Percentiles rank a stretch among this genome's conserved stretches.
Conservation (phyloP, 1,140 invertebrate species). For the Caenorhabditis brenneri region DNA sequence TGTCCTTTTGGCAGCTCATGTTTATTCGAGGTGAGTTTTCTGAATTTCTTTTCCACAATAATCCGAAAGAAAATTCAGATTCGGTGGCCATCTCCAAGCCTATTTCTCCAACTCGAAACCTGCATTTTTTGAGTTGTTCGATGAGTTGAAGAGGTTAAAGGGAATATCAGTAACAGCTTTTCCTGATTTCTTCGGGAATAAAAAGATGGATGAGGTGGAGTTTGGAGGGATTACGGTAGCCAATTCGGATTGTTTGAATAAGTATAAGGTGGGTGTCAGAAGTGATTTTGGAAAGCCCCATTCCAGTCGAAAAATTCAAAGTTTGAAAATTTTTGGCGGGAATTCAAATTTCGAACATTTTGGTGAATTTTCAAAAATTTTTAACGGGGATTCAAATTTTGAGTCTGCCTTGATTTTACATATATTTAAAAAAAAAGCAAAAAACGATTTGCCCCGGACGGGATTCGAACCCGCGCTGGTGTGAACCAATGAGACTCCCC, state of each 20-base stretch:
- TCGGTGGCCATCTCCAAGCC: slow-evolving; percentile 15
- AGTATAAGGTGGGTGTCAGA: slow-evolving; percentile 4
- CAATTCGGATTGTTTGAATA: slow-evolving; percentile 3
- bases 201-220: neutral
- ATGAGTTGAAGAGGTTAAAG: neutral
- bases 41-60: no score
- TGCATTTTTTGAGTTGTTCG: neutral
- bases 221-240: slow-evolving; percentile 13
- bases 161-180: neutral
- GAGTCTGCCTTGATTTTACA: no score
- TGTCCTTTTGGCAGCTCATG: neutral
- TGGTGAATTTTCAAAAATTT: no score
- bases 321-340: no score
- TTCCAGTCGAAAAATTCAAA: no score
- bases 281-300: neutral
- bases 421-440: no score
- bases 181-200: neutral
- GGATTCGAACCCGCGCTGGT: no score
- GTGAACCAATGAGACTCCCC: no score
- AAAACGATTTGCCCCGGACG: no score
- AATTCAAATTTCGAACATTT: no score
- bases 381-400: no score
- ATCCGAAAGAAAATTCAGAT: no score
- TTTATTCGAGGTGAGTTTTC: slow-evolving; percentile 21
- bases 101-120: neutral